These are phyloP conservation scores for Atta colombica DNA, from an alignment of 1,140 invertebrate species.

Conservation along the genomic window DNA sequence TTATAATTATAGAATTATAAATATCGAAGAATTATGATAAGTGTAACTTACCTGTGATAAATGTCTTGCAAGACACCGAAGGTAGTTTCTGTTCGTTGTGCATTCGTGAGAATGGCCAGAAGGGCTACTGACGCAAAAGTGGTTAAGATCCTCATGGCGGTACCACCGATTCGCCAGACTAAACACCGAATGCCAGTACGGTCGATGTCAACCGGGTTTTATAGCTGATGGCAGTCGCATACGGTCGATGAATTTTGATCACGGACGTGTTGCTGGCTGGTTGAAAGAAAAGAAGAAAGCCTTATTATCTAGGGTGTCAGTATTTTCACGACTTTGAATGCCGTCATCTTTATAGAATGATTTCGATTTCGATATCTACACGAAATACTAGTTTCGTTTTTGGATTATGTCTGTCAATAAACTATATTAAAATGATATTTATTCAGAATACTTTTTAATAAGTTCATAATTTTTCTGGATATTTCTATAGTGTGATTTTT, in stretches of 20 bases:
- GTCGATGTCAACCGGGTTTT: slow-evolving; percentile 81
- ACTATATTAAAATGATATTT: neutral
- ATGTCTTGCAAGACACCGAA: slow-evolving; percentile 80
- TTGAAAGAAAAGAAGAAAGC: slow-evolving; percentile 83
- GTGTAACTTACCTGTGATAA: slow-evolving; percentile 81
- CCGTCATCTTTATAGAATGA: slow-evolving; percentile 46
- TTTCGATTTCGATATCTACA: slow-evolving; percentile 71
- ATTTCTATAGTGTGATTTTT: neutral
- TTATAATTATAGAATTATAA: neutral
- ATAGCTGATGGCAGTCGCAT: slow-evolving; percentile 80
- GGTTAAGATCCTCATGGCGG: slow-evolving; percentile 80
- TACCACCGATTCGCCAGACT: slow-evolving; percentile 80
- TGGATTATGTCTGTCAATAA: neutral
- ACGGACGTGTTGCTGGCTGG: slow-evolving; percentile 79
- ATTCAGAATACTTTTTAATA: neutral
- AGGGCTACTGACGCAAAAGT: slow-evolving; percentile 73
- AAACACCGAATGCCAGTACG: slow-evolving; percentile 84
- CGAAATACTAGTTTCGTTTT: slow-evolving; percentile 60
- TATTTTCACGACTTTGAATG: slow-evolving; percentile 65
- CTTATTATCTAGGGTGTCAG: slow-evolving; percentile 83
- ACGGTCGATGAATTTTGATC: slow-evolving; percentile 83
- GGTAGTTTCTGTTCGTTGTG: slow-evolving; percentile 79
- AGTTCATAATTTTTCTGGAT: neutral
- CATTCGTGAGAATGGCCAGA: slow-evolving; percentile 70
- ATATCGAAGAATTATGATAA: neutral